Evolutionary conservation across 2,113 vertebrate species (phyloP), one percentile per base, ranked within the genome.

Genomic region (Lonchura striata): DNA sequence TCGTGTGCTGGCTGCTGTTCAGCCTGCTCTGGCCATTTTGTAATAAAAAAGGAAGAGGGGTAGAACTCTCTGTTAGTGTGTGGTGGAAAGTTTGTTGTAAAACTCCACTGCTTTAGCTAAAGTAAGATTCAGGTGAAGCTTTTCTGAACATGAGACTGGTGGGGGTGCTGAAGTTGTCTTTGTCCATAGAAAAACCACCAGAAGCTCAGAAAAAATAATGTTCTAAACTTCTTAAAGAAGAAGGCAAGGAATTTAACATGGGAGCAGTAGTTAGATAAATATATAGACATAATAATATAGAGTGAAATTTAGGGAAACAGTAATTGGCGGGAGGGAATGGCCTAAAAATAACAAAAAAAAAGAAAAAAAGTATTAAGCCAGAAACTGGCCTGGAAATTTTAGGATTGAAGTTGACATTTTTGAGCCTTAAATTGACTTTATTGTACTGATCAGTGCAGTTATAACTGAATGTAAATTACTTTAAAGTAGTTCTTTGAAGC

Each of bases 1-100:
- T 15, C 9, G 2, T 1, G 1, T 21, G 54, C 9, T 57, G 19
- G 16, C 33, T 77, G 28, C 31, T 69, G 0, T n/a, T 57, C 44
- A 46, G 33, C 30, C 9, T 77, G 46, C 23, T 21, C 60, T 69
- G 54, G 15, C 6, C 23, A 20, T 61, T 79, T 78, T 50, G 30
- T 41, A 56, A 54, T 31, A n/a, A 63, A 69, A n/a, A 30, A 44
- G 17, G 11, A 72, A 24, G 6, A 37, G 30, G 11, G 11, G 2
- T 8, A 31, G 30, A 53, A 25, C 13, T 66, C 4, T 71, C 5
- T 49, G 2, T 37, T 35, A 47, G 6, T 59, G 10, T 23, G 7
- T 10, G 11, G 23, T 37, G 33, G 35, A 41, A 88, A 37, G 23
- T 77, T 42, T 49, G 13, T 75, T 86, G 19, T 54, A 60, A 52